Conservation (phyloP, 23 tunicate species). For the Corella eumyota region DNA sequence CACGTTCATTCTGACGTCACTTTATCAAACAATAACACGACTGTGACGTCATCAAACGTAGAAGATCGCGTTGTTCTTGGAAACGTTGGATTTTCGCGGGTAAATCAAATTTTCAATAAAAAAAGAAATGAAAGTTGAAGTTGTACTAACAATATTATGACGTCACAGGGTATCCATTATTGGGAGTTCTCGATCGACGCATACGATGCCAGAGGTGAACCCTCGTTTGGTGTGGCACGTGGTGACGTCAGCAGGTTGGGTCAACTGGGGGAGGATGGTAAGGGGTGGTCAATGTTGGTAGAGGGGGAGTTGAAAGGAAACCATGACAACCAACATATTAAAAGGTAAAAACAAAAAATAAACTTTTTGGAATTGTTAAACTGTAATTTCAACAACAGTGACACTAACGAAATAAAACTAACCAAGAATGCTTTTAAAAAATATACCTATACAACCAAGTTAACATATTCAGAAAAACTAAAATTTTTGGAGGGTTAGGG, state of each 20-base stretch:
- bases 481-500: too few species aligned
- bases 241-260: constrained; percentile 31
- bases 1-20: constrained; percentile 40
- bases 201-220: constrained; percentile 36
- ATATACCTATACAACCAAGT: too few species aligned
- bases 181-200: constrained; percentile 87
- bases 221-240: constrained; percentile 67
- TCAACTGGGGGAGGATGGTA: constrained; percentile 48
- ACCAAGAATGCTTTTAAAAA: too few species aligned
- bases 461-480: too few species aligned
- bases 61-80: constrained; percentile 41
- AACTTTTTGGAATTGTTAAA: neutral
- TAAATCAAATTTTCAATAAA: constrained; percentile 10
- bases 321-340: constrained; percentile 27
- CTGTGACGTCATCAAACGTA: constrained; percentile 38
- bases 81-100: constrained; percentile 71
- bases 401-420: neutral
- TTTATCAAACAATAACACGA: constrained; percentile 29
- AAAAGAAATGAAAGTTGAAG: too few species aligned
- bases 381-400: too few species aligned
- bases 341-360: constrained; percentile 36
- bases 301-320: constrained; percentile 30
- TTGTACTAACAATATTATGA: too few species aligned
- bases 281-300: constrained; percentile 63
- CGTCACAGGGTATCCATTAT: constrained; percentile 88